Conservation (phyloP, 2,797 vertebrate species). For the Nyctalus aviator region DNA sequence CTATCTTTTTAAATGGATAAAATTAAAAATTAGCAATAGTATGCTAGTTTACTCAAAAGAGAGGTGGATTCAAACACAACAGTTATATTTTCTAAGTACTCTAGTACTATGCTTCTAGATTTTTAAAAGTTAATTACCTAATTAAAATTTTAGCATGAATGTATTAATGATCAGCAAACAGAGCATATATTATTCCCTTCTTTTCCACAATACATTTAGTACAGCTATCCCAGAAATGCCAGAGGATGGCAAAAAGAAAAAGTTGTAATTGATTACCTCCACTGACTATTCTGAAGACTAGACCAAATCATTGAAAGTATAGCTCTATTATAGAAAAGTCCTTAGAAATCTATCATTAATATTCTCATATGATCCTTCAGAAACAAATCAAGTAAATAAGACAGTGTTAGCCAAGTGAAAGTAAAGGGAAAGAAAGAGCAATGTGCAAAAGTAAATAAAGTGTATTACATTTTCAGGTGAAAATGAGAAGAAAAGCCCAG, state of each 20-base stretch:
- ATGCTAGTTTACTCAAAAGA: slow-evolving; percentile 1
- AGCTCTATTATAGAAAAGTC: neutral
- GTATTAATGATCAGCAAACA: neutral
- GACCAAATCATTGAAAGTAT: neutral
- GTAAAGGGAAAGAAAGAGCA: neutral
- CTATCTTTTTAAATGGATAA: neutral
- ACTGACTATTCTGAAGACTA: neutral
- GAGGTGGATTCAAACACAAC: neutral
- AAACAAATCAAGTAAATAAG: slow-evolving; percentile 32
- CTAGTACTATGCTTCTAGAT: neutral
- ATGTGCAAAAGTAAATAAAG: neutral
- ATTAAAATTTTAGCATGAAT: neutral
- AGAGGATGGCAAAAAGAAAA: neutral
- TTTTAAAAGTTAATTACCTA: slow-evolving; percentile 7
- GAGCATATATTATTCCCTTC: neutral
- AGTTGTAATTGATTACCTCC: neutral
- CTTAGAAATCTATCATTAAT: neutral
- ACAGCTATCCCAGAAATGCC: neutral
- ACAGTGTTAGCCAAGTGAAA: neutral
- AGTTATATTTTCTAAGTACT: slow-evolving; percentile 26
- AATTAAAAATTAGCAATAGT: slow-evolving; percentile 3
- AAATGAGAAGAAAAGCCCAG: neutral
- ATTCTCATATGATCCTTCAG: neutral
- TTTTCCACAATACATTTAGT: neutral
- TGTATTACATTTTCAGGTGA: neutral